phyloP scores from a whole-genome alignment of 92 coral and sea anemone species.

The Blastomussa wellsi region DNA sequence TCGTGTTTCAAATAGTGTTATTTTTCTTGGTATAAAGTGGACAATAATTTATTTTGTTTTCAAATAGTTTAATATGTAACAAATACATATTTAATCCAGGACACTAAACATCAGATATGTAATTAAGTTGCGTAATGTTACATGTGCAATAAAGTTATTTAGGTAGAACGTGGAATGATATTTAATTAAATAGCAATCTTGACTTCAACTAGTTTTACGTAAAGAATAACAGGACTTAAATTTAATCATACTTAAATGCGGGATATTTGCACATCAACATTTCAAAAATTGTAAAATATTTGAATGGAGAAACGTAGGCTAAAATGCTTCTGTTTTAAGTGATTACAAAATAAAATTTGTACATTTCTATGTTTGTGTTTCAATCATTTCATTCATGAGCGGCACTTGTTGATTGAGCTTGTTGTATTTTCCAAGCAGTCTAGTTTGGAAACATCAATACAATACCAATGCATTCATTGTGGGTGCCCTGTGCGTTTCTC shows the following conservation, averaged over 20 bases:
- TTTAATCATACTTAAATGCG: not conserved
- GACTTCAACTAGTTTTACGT: not conserved
- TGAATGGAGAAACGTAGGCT: not conserved
- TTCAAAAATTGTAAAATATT: not conserved
- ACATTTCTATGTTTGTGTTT: not conserved
- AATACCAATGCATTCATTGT: not conserved
- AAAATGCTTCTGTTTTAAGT: not conserved
- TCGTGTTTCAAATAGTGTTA: not conserved
- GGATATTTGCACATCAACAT: not conserved
- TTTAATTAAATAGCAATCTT: not conserved
- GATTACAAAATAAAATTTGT: constrained; percentile 7
- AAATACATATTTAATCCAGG: not conserved
- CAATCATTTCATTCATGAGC: not conserved
- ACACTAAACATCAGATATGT: not conserved
- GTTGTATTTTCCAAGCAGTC: not conserved
- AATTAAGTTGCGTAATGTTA: not conserved
- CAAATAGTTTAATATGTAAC: not conserved
- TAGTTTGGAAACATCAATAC: too few relatives aligned
- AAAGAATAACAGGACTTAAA: not conserved
- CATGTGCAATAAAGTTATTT: not conserved
- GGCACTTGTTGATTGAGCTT: not conserved
- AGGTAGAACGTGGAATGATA: not conserved
- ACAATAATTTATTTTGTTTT: not conserved
- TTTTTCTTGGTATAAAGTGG: not conserved
- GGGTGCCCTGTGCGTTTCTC: not conserved